Evolutionary conservation across 2,888 invertebrate genomes (phyloP), one percentile per base, ranked within the genome.

Genomic region (Phengaris alcon): DNA sequence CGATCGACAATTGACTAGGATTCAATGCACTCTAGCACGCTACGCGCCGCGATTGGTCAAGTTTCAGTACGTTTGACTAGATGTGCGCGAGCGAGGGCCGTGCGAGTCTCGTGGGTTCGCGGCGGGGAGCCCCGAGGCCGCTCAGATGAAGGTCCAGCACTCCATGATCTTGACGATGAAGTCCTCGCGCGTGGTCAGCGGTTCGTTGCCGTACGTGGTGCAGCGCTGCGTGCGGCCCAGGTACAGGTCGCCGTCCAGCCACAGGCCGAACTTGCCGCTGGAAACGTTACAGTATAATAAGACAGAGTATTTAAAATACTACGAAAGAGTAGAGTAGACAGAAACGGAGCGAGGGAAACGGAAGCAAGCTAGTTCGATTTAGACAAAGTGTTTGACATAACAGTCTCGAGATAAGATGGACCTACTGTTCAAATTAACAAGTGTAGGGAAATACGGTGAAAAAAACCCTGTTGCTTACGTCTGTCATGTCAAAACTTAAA

Each of bases 201-300:
- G 96, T 87, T 98, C 98, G 94, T 99, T 99, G 86, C 97, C 97
- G 93, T 98, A 99, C 73, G 99, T 99, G 90, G 97, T 97, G 95
- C 99, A 99, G 80, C 96, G 95, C 91, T 98, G 98, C 75, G 98
- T 98, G 87, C 99, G 96, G 46, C 99, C 99, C 90, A 98, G 96
- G 94, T 99, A 98, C 82, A 99, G 95, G 93, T 99, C 99, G 77
- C 98, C 98, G 91, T 99, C 99, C 86, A 99, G 94, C 99, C 99
- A 99, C 81, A 99, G 94, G 12, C 99, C 99, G 93, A 98, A 99
- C 88, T 97, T 97, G 79, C 99, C 99, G 89, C 98, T 98, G 92
- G 5, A 82, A 81, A 78, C 70, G 72, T 10, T 15, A 70, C 15
- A 1, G 6, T 22, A 1, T 22, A 35, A n/a, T n/a, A 10, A 73